phyloP scores from a whole-genome alignment of 1,140 invertebrate species.

The Manduca sexta region DNA sequence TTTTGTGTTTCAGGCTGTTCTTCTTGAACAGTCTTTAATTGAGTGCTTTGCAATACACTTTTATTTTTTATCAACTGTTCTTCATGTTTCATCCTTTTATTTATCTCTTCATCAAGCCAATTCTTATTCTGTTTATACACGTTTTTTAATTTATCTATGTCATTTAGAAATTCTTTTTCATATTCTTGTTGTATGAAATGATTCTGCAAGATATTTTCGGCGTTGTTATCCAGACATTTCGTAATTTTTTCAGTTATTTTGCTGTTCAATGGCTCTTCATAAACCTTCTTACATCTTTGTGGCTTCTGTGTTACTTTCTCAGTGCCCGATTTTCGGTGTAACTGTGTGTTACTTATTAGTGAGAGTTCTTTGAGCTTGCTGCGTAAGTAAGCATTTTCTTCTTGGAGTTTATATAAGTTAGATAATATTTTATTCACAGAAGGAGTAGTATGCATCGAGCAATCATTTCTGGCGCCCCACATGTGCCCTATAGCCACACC shows the following conservation, averaged over 20 bases:
- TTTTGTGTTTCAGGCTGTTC: constrained; percentile 12
- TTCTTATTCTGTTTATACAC: constrained; percentile 55
- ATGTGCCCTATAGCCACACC: constrained; percentile 67
- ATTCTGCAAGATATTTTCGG: constrained; percentile 23
- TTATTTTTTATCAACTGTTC: constrained; percentile 32
- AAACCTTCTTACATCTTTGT: constrained; percentile 54
- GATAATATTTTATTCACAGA: constrained; percentile 66
- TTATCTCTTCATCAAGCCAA: constrained; percentile 53
- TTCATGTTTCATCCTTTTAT: constrained; percentile 42
- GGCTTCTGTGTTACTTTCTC: constrained; percentile 37
- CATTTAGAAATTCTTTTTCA: constrained; percentile 49
- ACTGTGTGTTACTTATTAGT: constrained; percentile 30
- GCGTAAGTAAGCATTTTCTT: constrained; percentile 65
- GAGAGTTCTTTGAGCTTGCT: constrained; percentile 59
- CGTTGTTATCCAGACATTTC: constrained; percentile 51
- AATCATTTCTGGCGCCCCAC: constrained; percentile 68
- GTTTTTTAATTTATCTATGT: constrained; percentile 46
- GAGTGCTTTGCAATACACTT: constrained; percentile 10
- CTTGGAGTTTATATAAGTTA: constrained; percentile 66
- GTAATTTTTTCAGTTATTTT: constrained; percentile 39
- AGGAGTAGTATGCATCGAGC: constrained; percentile 41
- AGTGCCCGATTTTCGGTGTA: constrained; percentile 23
- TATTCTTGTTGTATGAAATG: constrained; percentile 28
- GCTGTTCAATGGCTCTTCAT: constrained; percentile 54
- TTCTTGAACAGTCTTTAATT: constrained; percentile 15